These are phyloP conservation scores for Mechanitis mazaeus DNA, from an alignment of 2,888 invertebrate genomes.

Conservation along the genomic window DNA sequence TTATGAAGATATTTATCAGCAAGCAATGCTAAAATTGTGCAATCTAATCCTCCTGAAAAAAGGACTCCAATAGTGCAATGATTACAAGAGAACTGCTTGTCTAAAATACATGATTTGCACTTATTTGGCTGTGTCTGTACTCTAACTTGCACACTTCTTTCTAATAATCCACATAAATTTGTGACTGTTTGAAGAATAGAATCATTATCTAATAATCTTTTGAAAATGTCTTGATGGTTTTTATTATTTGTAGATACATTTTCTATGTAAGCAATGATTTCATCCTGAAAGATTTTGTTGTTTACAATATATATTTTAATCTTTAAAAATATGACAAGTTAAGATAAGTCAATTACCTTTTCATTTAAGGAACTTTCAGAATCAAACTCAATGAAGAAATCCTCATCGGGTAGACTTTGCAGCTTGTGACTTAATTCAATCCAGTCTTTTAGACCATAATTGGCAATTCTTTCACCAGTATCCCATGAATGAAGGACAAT, in stretches of 20 bases:
- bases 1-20: slow-evolving; percentile 81
- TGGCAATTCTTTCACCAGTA: slow-evolving; percentile 36
- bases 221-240: slow-evolving; percentile 53
- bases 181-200: slow-evolving; percentile 58
- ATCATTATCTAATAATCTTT: slow-evolving; percentile 52
- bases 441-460: slow-evolving; percentile 44
- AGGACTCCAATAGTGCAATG: slow-evolving; percentile 86
- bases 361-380: slow-evolving; percentile 33
- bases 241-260: slow-evolving; percentile 35
- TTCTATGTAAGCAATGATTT: slow-evolving; percentile 46
- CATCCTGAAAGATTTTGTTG: slow-evolving; percentile 44
- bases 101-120: slow-evolving; percentile 77
- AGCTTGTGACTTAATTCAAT: slow-evolving; percentile 44
- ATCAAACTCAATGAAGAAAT: slow-evolving; percentile 43
- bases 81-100: slow-evolving; percentile 47
- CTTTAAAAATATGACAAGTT: slow-evolving; percentile 36
- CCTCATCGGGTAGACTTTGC: slow-evolving; percentile 56
- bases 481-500: slow-evolving; percentile 54
- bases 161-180: slow-evolving; percentile 69
- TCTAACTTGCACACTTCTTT: slow-evolving; percentile 77
- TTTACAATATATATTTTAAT: slow-evolving; percentile 34
- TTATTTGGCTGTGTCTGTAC: slow-evolving; percentile 77
- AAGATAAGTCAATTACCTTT: slow-evolving; percentile 37
- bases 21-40: slow-evolving; percentile 90
- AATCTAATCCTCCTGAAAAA: slow-evolving; percentile 98